A percentile compares a stretch with the other conserved stretches of the same genome.
phyloP scores from a whole-genome alignment of 2,888 invertebrate genomes.

The Buathra laborator region DNA sequence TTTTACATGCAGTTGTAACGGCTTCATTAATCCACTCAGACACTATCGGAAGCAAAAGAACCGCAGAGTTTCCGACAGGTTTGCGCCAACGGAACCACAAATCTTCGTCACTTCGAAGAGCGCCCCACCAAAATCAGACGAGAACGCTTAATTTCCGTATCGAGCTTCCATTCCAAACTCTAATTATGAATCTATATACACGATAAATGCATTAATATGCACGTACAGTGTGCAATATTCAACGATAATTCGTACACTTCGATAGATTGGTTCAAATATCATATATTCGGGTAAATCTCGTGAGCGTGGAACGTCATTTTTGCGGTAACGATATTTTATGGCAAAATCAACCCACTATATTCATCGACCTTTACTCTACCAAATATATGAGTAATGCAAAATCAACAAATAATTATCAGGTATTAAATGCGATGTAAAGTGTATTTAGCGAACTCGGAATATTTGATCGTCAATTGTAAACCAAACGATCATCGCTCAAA shows the following conservation, averaged over 20 bases:
- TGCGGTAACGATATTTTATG: no score
- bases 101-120: constrained; percentile 40
- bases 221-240: background rate
- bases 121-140: background rate
- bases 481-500: background rate
- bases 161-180: constrained; percentile 11
- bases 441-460: background rate
- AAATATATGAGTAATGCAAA: background rate
- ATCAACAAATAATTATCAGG: background rate
- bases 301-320: no score
- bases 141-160: constrained; percentile 45
- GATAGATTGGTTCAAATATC: constrained; percentile 1
- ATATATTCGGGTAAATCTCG: no score
- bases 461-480: background rate
- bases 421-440: background rate
- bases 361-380: background rate
- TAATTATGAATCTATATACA: constrained; percentile 43
- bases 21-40: constrained; percentile 16
- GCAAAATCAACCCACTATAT: no score
- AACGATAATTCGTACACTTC: constrained; percentile 20
- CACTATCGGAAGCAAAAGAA: constrained; percentile 9
- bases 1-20: background rate
- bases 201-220: constrained; percentile 6
- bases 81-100: constrained; percentile 35
- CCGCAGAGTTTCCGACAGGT: constrained; percentile 29